Evolutionary conservation across 2,113 vertebrate species (phyloP).

Genomic region (Oryzias javanicus): DNA sequence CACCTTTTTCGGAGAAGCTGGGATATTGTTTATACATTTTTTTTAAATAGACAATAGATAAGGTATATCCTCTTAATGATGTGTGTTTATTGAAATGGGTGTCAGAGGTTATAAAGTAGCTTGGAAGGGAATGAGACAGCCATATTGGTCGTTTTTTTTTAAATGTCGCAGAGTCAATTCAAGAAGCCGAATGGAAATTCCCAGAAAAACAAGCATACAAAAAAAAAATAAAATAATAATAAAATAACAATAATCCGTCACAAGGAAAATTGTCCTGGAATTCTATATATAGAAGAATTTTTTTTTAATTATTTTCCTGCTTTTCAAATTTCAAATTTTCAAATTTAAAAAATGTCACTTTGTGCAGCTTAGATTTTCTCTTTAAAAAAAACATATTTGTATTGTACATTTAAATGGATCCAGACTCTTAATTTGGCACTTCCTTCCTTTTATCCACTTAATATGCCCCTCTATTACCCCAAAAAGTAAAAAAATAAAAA

Average conservation of each 20-base stretch:
- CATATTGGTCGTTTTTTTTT: conserved; percentile 35
- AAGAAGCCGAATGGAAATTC: conserved; percentile 25
- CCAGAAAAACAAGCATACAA: too few species aligned
- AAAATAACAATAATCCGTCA: too few species aligned
- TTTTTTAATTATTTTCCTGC: too few species aligned
- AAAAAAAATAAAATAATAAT: too few species aligned
- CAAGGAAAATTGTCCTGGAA: too few species aligned
- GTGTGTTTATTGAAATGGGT: conserved; percentile 39
- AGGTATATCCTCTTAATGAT: conserved; percentile 30
- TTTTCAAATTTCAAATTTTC: too few species aligned
- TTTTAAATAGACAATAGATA: conserved; percentile 31
- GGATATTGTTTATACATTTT: conserved; percentile 27
- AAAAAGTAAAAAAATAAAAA: conserved; percentile 17
- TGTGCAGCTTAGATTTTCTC: too few species aligned
- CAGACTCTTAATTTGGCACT: neutral
- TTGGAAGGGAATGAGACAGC: conserved; percentile 49
- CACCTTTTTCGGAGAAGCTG: conserved; percentile 27
- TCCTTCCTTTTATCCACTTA: neutral
- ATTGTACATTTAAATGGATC: too few species aligned
- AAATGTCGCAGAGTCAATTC: conserved; percentile 38
- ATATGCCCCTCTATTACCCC: neutral
- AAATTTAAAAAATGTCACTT: too few species aligned
- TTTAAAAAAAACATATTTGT: too few species aligned
- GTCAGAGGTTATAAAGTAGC: conserved; percentile 33
- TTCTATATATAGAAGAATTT: too few species aligned